Percentiles rank a stretch among this genome's conserved stretches.
phyloP scores from a whole-genome alignment of 2,113 vertebrate species.

The Anolis sagrei region DNA sequence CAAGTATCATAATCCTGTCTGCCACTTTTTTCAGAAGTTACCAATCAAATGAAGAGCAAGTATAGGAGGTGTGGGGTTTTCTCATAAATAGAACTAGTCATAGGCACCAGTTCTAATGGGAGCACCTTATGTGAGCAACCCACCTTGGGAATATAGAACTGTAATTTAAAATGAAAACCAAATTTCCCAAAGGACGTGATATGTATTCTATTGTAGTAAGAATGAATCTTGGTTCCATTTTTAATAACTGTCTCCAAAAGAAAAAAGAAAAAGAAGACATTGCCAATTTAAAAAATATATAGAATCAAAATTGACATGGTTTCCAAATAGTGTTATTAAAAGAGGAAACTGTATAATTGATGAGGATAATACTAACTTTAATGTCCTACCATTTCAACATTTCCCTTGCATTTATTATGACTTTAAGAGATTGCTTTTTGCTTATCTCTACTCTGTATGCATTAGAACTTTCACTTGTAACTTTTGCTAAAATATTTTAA shows the following conservation, averaged over 20 bases:
- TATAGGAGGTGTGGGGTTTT: not conserved
- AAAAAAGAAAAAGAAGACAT: not conserved
- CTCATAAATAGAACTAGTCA: constrained; percentile 16
- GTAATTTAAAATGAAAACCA: constrained; percentile 42
- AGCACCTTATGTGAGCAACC: constrained; percentile 11
- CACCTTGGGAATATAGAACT: constrained; percentile 20
- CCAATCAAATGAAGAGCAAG: not conserved
- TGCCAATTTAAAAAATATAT: constrained; percentile 48
- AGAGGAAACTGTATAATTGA: constrained; percentile 38
- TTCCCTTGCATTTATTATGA: constrained; percentile 48
- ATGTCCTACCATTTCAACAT: constrained; percentile 12
- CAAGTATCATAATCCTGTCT: not conserved
- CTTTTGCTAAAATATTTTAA: constrained; percentile 66
- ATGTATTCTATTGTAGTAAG: constrained; percentile 17
- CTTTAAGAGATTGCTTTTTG: constrained; percentile 41
- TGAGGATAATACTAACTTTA: constrained; percentile 30
- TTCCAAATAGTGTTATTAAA: constrained; percentile 11
- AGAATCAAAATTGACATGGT: constrained; percentile 42
- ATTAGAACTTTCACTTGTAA: constrained; percentile 56
- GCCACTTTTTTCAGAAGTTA: not conserved
- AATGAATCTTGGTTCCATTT: constrained; percentile 1
- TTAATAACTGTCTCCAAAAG: constrained; percentile 40
- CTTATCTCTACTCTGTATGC: constrained; percentile 40
- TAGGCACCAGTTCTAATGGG: not conserved
- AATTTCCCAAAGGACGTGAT: constrained; percentile 30